Base-by-base conservation (phyloP, 2,888 invertebrate genomes). In the Pachliopta kotzebuea region DNA sequence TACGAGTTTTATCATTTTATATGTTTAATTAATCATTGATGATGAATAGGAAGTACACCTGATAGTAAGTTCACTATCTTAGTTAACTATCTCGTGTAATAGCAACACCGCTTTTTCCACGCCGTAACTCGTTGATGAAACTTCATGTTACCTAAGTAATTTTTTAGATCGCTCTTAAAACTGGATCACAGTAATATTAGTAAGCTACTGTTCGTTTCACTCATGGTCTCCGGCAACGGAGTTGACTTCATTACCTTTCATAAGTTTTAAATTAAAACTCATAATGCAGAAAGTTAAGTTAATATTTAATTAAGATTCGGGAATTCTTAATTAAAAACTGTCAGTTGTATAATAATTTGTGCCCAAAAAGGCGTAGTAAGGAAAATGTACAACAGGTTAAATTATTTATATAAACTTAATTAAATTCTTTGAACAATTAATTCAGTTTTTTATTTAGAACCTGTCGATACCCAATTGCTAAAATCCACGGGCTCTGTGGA, bases 401-500 rank as follows among this genome's bases (percentile, higher is more conserved):
- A 8, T 23, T n/a, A 45, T 0, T n/a, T 18, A 11, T 42, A 42
- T 4, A 11, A 31, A 31, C 7, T 7, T 42, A 14, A 42, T 42
- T 42, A 18, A 14, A 1, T 3, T 42, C 14, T 18, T 42, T 18
- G 3, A 0, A 42, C 17, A 42, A 42, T 18, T 42, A 14, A 42
- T 18, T 42, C 18, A 18, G 42, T 4, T 42, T 42, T 18, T 18
- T 18, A 42, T 18, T 26, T 50, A 50, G 29, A 26, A 59, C 31
- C 52, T 29, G 23, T 8, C 26, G 37, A 18, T 59, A 45, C 49
- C 58, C 53, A 63, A 53, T 54, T n/a, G n/a, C 21, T 29, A 24
- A 31, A 55, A 55, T 20, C 49, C 21, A 11, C n/a, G 31, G 29
- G 17, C 26, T 63, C 58, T 53, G 50, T 26, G 18, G 23, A 63